phyloP scores from a whole-genome alignment of 2,113 vertebrate species.

The Pteronura brasiliensis region DNA sequence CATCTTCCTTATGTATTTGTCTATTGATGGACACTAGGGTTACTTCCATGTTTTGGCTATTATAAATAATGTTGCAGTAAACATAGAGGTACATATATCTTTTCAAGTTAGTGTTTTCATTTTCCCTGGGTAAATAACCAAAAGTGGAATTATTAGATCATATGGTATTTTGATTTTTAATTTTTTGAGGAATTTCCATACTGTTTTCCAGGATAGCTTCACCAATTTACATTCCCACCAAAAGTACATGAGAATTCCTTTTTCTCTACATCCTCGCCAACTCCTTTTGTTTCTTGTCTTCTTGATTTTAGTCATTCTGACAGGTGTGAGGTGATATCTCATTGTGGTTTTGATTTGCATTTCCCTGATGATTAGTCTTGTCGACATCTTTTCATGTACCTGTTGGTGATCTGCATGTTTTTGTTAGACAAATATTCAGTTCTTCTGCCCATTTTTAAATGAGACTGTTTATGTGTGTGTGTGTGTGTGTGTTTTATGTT shows the following conservation, averaged over 20 bases:
- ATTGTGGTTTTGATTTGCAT: neutral
- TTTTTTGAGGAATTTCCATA: neutral
- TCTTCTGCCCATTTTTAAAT: neutral
- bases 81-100: neutral
- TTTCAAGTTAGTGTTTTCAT: neutral
- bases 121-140: neutral
- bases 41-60: neutral
- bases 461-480: neutral
- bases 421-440: neutral
- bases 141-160: neutral
- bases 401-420: neutral
- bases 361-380: neutral
- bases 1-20: neutral
- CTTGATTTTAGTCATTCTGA: neutral
- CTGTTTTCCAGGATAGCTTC: neutral
- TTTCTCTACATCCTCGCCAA: neutral
- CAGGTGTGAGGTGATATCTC: neutral
- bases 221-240: neutral
- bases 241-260: neutral
- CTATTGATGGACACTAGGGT: neutral
- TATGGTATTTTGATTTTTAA: neutral
- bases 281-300: neutral
- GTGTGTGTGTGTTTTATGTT: neutral
- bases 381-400: neutral
- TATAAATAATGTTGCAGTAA: neutral